Evolutionary conservation across 2,888 invertebrate genomes (phyloP), one percentile per base, ranked within the genome.

Genomic region (Heliconius sara): DNA sequence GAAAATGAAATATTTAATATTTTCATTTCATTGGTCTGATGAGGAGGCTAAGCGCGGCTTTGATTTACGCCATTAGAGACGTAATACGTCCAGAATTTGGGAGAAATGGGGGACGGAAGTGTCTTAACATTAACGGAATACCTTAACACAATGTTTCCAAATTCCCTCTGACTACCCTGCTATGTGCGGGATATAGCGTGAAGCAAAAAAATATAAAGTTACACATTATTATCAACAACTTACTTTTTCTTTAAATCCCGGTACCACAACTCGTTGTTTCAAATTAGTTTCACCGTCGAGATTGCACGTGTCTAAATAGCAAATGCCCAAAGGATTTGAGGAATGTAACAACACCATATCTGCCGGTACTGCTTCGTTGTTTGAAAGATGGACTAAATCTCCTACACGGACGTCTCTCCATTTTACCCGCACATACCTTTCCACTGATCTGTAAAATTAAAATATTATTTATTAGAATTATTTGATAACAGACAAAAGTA

Each of bases 221-320:
- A 65, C 16, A 27, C 16, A 65, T 65, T 7, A 0, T 16, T 60
- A 60, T 60, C 3, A 22, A n/a, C n/a, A 67, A 68, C 70, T 70
- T 74, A 97, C 97, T 96, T 97, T 96, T 84, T 97, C 96, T 81
- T 95, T 95, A 88, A 97, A 97, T 22, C 97, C 98, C 63, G 96
- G 92, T n/a, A 97, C 97, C 71, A 98, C 98, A 90, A 98, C 97
- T 85, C 99, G 96, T 89, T 99, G 98, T 91, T 99, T 99, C 82
- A 99, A 96, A 94, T 99, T 99, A 71, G 98, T 98, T 94, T 99
- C 99, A 16, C 99, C 99, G 89, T 99, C 99, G 88, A 99, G 95
- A 94, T 99, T 99, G 89, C 98, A 98, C 0, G 99, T 99, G 93
- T 99, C 99, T 84, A 99, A 97, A 93, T 98, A 99, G 90, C 99